Evolutionary conservation across 2,888 invertebrate species (phyloP), one percentile per base, ranked within the genome.

Genomic region (Apodemia hepburni): DNA sequence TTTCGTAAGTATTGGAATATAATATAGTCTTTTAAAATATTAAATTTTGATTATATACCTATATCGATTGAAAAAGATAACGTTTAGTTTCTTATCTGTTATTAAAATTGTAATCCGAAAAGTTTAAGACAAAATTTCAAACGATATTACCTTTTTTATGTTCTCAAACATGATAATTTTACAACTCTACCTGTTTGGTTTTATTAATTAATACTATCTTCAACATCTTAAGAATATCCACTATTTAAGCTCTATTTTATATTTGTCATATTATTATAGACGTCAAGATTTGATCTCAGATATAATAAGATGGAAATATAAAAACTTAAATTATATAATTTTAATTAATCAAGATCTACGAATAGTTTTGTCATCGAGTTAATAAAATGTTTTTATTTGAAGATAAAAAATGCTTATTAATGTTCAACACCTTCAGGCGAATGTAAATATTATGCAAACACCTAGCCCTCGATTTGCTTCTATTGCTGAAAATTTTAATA

Each of bases 251-350:
- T 3, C 12, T 27, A 12, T 49, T 49, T 51, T 22, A 18, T 51
- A 18, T 51, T 54, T 54, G 42, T 54, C 6, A 27, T 54, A 54
- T 27, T 54, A 54, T 54, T 15, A 27, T 15, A 54, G n/a, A 42
- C 15, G 42, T 42, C 15, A 22, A 27, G 27, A 54, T 54, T 54
- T 27, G 27, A 54, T 54, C 27, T 54, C 12, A 54, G 54, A 54
- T 6, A 27, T 54, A 54, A 54, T 22, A 12, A 54, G 12, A 22
- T 54, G 54, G 27, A 54, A 27, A 27, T 27, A 27, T 22, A 22
- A 6, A 54, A 22, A 54, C 11, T 22, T 54, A 27, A 54, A 54
- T n/a, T 15, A 42, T 42, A 54, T 27, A 27, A 27, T 54, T 54
- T 54, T 7, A 54, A 12, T n/a, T 51, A 17, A 49, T 17, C 18